Conservation (phyloP, 2,113 vertebrate species). For the Rhombomys opimus region DNA sequence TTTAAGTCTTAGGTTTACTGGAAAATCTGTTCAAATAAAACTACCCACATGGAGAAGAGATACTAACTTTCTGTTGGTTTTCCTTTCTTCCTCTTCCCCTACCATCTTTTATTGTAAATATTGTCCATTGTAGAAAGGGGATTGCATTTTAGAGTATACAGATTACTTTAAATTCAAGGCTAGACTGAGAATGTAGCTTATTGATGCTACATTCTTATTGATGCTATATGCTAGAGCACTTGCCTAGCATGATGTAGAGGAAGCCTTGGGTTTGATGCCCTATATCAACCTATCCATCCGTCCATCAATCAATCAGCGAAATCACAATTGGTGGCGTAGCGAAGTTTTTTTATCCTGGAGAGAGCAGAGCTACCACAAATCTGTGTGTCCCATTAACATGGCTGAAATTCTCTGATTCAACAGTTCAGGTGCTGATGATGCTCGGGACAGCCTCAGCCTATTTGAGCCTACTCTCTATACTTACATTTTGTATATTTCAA, state of each 20-base stretch:
- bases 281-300: too few relatives aligned
- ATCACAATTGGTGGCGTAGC: too few relatives aligned
- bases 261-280: too few relatives aligned
- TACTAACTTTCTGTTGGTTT: neutral
- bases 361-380: too few relatives aligned
- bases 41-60: neutral
- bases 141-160: conserved; percentile 2
- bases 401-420: too few relatives aligned
- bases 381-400: too few relatives aligned
- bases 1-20: conserved; percentile 19
- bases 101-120: neutral
- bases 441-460: neutral
- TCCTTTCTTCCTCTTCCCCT: neutral
- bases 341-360: too few relatives aligned
- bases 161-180: neutral
- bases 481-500: neutral
- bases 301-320: too few relatives aligned
- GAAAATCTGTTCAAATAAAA: conserved; percentile 13
- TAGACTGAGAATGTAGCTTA: neutral
- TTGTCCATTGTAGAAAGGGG: conserved; percentile 5
- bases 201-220: too few relatives aligned
- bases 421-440: neutral
- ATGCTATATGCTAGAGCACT: neutral
- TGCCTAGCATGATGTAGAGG: too few relatives aligned
- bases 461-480: neutral